Conservation (phyloP, 2,888 invertebrate genomes). For the Heliconius sara region DNA sequence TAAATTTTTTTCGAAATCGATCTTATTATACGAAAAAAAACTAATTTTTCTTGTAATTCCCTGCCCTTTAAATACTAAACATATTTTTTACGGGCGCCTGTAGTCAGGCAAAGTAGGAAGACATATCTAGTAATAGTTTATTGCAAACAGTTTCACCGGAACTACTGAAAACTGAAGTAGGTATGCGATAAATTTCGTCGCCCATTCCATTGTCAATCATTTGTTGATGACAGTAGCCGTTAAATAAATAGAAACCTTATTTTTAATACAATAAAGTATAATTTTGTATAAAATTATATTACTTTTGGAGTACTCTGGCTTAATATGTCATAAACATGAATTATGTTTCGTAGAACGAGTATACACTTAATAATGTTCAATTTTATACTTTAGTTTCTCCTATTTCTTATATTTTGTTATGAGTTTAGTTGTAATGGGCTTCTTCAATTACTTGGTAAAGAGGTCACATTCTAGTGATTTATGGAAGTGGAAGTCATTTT, state of each 20-base stretch:
- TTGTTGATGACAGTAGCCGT: not conserved
- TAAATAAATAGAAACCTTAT: not conserved
- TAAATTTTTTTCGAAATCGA: no score
- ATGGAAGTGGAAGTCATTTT: not conserved
- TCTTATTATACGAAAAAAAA: not conserved
- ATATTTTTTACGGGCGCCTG: not conserved
- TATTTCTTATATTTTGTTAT: not conserved
- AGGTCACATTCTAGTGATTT: not conserved
- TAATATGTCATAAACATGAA: constrained; percentile 22
- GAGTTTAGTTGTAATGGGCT: not conserved
- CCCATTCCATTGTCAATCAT: constrained; percentile 15
- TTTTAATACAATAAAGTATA: not conserved
- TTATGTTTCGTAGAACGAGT: constrained; percentile 8
- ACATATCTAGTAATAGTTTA: not conserved
- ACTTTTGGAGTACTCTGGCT: not conserved
- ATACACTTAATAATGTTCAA: not conserved
- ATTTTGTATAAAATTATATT: not conserved
- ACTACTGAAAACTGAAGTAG: constrained; percentile 4
- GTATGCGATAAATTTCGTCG: constrained; percentile 5
- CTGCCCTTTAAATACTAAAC: not conserved
- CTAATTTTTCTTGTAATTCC: not conserved
- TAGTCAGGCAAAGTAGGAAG: not conserved
- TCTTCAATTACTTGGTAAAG: not conserved
- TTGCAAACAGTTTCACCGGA: not conserved
- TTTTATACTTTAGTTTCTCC: not conserved